Percentiles rank a stretch among this genome's conserved stretches.
These are phyloP conservation scores for Hermetia illucens DNA, from an alignment of 1,140 invertebrate species.

Conservation along the genomic window DNA sequence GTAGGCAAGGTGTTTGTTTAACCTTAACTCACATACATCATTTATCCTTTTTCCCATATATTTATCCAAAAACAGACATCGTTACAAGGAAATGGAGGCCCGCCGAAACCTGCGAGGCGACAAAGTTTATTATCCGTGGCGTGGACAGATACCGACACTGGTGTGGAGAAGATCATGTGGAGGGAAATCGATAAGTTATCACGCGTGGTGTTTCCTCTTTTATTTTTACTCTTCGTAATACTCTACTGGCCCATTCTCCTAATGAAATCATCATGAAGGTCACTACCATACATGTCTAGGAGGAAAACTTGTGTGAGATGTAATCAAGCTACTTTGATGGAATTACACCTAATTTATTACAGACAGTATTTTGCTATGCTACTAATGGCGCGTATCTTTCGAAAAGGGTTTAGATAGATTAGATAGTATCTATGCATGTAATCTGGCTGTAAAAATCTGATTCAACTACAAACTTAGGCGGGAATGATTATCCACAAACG, in stretches of 20 bases:
- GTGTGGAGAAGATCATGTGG: constrained; percentile 49
- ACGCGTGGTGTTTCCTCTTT: constrained; percentile 52
- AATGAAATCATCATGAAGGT: constrained; percentile 46
- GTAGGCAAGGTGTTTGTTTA: not conserved
- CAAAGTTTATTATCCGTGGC: constrained; percentile 34
- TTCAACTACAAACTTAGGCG: too few species aligned
- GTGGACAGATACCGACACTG: constrained; percentile 45
- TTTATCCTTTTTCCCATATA: constrained; percentile 3
- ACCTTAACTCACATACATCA: not conserved
- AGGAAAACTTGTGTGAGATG: too few species aligned
- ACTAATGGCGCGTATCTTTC: too few species aligned
- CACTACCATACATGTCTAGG: too few species aligned
- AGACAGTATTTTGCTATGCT: too few species aligned
- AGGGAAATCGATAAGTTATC: constrained; percentile 51
- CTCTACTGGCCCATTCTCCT: constrained; percentile 61
- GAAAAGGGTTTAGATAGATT: too few species aligned
- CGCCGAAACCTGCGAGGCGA: constrained; percentile 23
- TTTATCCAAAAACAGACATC: constrained; percentile 15
- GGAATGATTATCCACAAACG: too few species aligned
- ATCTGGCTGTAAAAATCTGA: too few species aligned
- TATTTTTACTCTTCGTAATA: constrained; percentile 57
- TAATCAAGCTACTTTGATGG: too few species aligned
- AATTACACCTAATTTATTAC: too few species aligned
- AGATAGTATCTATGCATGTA: too few species aligned
- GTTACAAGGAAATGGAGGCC: constrained; percentile 26